Base-by-base conservation (phyloP, 2,113 vertebrate genomes). In the Agapornis roseicollis region DNA sequence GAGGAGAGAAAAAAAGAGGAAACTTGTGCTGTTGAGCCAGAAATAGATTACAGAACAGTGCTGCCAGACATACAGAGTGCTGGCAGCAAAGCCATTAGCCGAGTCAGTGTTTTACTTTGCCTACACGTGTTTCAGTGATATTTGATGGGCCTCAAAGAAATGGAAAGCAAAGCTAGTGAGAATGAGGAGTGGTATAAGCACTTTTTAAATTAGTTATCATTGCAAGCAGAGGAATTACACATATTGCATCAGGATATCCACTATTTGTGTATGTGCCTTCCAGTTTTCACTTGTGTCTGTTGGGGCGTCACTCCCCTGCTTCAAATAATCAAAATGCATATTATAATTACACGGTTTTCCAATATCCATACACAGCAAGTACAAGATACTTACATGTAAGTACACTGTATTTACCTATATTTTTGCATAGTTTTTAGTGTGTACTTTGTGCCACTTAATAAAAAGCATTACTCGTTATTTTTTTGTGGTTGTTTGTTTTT, bases 351-450 rank as follows among this genome's bases (percentile, higher is more conserved):
- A 98, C 35, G 97, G 90, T 97, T 98, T 97, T 98, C 95, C 94
- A 97, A 98, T 97, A 98, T 97, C 98, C 98, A 98, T 97, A 98
- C 97, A 98, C 97, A 98, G 97, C 97, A 98, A 98, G 98, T 98
- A 98, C 98, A 98, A 97, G 98, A 98, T 98, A 98, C 98, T 98
- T 98, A 98, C 97, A 98, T 98, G 98, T 98, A 98, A 98, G 83
- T 98, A 98, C 97, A 98, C 96, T 98, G 97, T 98, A 97, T 98
- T 98, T 98, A 98, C 98, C 98, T 98, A 98, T 98, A 98, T 98
- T 98, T 97, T 98, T 98, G 98, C 98, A 98, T 98, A 98, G 98
- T 98, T 98, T 98, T 98, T 98, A 98, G 98, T 98, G 98, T 98
- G 98, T 98, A 98, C 98, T 98, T 98, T 98, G 98, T 98, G 98